These are phyloP conservation scores for Zaprionus gabonicus DNA, from an alignment of 1,140 invertebrate species.

Conservation along the genomic window DNA sequence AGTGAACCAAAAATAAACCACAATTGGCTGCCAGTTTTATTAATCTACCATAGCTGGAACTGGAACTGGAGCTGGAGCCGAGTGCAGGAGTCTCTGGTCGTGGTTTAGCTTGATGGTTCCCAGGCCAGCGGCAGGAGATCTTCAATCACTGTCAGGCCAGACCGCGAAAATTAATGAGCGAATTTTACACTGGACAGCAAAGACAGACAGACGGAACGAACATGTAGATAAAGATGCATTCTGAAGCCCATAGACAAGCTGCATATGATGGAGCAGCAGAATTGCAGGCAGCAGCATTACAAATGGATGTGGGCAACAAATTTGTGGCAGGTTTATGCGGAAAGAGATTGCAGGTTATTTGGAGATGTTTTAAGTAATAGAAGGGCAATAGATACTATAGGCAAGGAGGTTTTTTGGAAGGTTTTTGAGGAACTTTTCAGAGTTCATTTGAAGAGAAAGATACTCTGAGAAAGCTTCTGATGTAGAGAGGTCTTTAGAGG, in stretches of 20 bases:
- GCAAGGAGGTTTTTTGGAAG: too few relatives aligned
- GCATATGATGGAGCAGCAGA: conserved; percentile 64
- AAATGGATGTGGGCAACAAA: conserved; percentile 28
- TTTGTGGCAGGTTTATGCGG: conserved; percentile 71
- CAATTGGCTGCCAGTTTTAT: conserved; percentile 52
- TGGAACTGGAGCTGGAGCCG: background rate
- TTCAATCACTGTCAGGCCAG: conserved; percentile 75
- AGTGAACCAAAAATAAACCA: conserved; percentile 2
- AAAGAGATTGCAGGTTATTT: background rate
- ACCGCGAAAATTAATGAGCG: conserved; percentile 80
- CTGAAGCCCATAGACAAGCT: background rate
- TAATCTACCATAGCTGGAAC: conserved; percentile 8
- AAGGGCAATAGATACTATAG: background rate
- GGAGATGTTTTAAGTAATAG: too few relatives aligned
- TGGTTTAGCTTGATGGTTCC: conserved; percentile 44
- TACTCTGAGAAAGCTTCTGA: too few relatives aligned
- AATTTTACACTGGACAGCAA: conserved; percentile 64
- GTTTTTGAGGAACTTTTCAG: background rate
- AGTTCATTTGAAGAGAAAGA: too few relatives aligned
- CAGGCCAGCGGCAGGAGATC: conserved; percentile 70
- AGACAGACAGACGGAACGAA: conserved; percentile 21
- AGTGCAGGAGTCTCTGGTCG: background rate
- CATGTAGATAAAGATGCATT: conserved; percentile 39
- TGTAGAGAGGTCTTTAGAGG: background rate
- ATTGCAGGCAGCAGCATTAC: conserved; percentile 34